Evolutionary conservation across 1,140 invertebrate genomes (phyloP).

Genomic region (Dinoponera quadriceps): DNA sequence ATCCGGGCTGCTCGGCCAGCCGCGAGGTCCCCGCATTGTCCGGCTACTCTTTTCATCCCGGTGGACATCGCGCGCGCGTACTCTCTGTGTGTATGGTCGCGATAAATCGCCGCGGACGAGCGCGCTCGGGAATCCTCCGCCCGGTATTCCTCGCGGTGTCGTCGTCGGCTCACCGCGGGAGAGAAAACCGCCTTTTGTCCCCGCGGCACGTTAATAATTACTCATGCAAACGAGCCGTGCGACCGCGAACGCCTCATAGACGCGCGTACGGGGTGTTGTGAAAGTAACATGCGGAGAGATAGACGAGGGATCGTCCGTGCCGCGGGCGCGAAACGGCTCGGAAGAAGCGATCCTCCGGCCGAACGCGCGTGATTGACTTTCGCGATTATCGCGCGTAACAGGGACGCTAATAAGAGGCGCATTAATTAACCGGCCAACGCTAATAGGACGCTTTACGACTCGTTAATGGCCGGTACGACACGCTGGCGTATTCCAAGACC

Average conservation of each 20-base stretch:
- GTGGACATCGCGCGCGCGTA: slow-evolving; percentile 31
- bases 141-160: slow-evolving; percentile 55
- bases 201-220: slow-evolving; percentile 72
- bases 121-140: slow-evolving; percentile 38
- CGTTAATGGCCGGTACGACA: slow-evolving; percentile 34
- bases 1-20: slow-evolving; percentile 25
- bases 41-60: slow-evolving; percentile 61
- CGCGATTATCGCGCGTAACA: slow-evolving; percentile 46
- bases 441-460: slow-evolving; percentile 50
- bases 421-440: slow-evolving; percentile 54
- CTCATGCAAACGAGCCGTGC: slow-evolving; percentile 69
- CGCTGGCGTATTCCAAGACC: slow-evolving; percentile 7
- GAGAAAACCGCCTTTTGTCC: slow-evolving; percentile 71
- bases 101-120: slow-evolving; percentile 69
- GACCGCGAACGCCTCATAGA: slow-evolving; percentile 29
- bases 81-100: slow-evolving; percentile 48
- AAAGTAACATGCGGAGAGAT: slow-evolving; percentile 45
- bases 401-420: slow-evolving; percentile 49
- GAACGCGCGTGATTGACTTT: slow-evolving; percentile 48
- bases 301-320: background rate
- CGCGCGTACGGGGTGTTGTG: slow-evolving; percentile 14
- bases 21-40: slow-evolving; percentile 60
- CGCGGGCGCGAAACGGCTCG: slow-evolving; percentile 41
- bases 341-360: slow-evolving; percentile 36
- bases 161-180: slow-evolving; percentile 63